phyloP scores from a whole-genome alignment of 2,113 vertebrate genomes.

The Prinia subflava region DNA sequence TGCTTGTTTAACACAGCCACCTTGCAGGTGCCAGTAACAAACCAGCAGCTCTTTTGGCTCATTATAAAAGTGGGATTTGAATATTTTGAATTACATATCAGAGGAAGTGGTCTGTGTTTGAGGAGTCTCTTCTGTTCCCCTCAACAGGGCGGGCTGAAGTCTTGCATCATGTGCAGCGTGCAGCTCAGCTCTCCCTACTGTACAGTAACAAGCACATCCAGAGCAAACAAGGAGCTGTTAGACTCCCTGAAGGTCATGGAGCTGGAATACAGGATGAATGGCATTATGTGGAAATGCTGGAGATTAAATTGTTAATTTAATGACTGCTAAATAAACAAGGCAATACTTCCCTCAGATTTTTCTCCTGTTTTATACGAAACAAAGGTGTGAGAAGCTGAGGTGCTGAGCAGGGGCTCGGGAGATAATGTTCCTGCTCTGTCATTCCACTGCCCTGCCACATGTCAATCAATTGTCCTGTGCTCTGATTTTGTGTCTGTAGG shows the following conservation, averaged over 20 bases:
- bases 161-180: background rate
- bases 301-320: background rate
- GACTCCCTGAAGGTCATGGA: background rate
- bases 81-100: background rate
- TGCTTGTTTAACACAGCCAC: background rate
- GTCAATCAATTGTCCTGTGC: background rate
- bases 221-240: background rate
- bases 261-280: background rate
- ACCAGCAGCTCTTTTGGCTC: background rate
- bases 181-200: rapidly evolving
- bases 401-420: background rate
- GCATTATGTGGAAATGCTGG: background rate
- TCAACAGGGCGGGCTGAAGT: background rate
- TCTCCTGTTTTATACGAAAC: background rate
- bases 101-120: background rate
- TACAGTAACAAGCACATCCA: rapidly evolving
- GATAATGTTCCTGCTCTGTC: background rate
- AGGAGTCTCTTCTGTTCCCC: background rate
- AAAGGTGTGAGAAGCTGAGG: background rate
- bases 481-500: background rate
- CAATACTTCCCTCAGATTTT: background rate
- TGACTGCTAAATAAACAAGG: background rate
- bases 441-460: background rate
- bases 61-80: background rate
- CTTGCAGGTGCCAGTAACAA: background rate